A percentile compares a stretch with the other conserved stretches of the same genome.
Conservation (phyloP, 2,888 invertebrate species). For the Apamea epomidion region DNA sequence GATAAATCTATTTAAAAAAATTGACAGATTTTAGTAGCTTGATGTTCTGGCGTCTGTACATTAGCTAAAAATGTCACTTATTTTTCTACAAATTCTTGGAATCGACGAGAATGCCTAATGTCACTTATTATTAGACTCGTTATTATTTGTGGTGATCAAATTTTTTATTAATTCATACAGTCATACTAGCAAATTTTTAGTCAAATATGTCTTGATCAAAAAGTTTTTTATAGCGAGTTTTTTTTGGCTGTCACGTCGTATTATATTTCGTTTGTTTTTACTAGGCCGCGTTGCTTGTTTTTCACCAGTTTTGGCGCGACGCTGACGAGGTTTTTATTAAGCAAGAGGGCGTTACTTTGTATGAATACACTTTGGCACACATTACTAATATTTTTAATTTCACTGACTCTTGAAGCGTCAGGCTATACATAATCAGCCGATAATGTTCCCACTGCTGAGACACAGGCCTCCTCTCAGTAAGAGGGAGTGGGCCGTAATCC, state of each 20-base stretch:
- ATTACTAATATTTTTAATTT: not conserved
- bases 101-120: conserved; percentile 1
- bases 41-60: too few relatives aligned
- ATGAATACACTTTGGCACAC: not conserved
- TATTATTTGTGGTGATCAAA: not conserved
- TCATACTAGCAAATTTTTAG: not conserved
- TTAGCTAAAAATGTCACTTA: conserved; percentile 25
- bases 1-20: too few relatives aligned
- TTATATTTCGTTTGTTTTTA: not conserved
- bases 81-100: not conserved
- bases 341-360: not conserved
- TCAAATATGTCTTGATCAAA: not conserved
- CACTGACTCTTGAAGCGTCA: too few relatives aligned
- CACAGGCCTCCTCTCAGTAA: too few relatives aligned
- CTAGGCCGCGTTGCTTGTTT: not conserved
- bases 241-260: not conserved
- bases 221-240: not conserved
- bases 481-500: too few relatives aligned
- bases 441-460: too few relatives aligned
- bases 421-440: too few relatives aligned
- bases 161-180: conserved; percentile 14
- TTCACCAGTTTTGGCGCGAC: not conserved
- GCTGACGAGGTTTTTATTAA: too few relatives aligned
- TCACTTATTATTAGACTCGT: conserved; percentile 10
- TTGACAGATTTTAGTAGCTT: too few relatives aligned